Evolutionary conservation across 2,113 vertebrate species (phyloP), one percentile per base, ranked within the genome.

Genomic region (Strigops habroptila): DNA sequence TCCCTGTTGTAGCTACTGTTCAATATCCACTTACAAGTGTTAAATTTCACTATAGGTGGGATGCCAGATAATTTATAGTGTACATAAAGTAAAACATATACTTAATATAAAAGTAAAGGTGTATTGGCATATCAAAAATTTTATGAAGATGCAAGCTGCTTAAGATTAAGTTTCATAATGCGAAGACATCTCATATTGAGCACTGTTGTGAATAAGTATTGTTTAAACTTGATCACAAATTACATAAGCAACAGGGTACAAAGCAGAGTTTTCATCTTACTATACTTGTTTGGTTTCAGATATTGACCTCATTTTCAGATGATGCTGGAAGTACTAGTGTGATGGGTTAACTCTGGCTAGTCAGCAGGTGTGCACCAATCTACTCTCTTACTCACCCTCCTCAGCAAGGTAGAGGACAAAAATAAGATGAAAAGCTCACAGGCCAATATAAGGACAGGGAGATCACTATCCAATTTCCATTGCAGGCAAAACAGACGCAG

Each of bases 31-130:
- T 90, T 89, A n/a, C 2, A 86, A 46, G 43, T 39, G 24, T 41
- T 93, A 95, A 65, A 95, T 89, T 93, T 97, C 55, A 76, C 55
- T 37, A 67, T 90, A 67, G 31, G 30, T 88, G 46, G 14, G 22
- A 57, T 83, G 33, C 24, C 74, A 91, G 64, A 46, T 86, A 95
- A 74, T 76, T 93, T 91, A 60, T 25, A 82, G 12, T 27, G 53
- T 79, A n/a, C 53, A 41, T 39, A 48, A 94, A 82, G 8, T 67
- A 85, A 95, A 82, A 63, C 15, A 14, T 18, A 65, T 11, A 67
- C 80, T 95, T 93, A 81, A 79, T 63, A 74, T n/a, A 65, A 76
- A 88, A 48, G 4, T 78, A 60, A 30, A 93, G 14, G 7, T 48
- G 3, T 67, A 80, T 81, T 65, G 64, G 10, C 27, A 83, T 86